phyloP scores from a whole-genome alignment of 2,888 invertebrate genomes.

The Agonopterix heracliana region DNA sequence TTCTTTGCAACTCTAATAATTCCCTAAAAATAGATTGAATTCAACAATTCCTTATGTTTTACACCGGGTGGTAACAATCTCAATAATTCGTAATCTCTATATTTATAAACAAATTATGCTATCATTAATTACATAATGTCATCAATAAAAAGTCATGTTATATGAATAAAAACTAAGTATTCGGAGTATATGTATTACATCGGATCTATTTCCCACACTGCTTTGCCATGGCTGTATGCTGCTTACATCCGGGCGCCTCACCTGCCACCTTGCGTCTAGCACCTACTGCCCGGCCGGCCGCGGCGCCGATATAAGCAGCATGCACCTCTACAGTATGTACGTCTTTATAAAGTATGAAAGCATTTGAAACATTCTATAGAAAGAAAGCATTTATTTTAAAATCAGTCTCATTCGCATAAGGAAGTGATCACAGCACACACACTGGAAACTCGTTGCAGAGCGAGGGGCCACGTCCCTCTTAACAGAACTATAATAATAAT shows the following conservation, averaged over 20 bases:
- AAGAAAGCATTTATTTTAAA: conserved; percentile 70
- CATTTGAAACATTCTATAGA: conserved; percentile 51
- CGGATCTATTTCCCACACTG: conserved; percentile 17
- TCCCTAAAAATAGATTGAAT: conserved; percentile 38
- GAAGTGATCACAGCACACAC: conserved; percentile 75
- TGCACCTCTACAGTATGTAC: conserved; percentile 17
- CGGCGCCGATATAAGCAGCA: conserved; percentile 17
- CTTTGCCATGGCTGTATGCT: not conserved
- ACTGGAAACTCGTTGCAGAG: conserved; percentile 72
- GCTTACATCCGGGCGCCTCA: not conserved
- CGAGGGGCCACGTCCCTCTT: conserved; percentile 62
- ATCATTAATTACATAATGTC: conserved; percentile 55
- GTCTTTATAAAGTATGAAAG: conserved; percentile 37
- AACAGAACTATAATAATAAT: conserved; percentile 62
- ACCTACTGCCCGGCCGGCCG: too few relatives aligned
- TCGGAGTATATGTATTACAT: conserved; percentile 41
- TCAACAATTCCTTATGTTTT: conserved; percentile 45
- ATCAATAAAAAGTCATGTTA: conserved; percentile 62
- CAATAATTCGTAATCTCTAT: conserved; percentile 66
- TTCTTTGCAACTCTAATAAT: conserved; percentile 39
- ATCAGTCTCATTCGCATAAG: conserved; percentile 77
- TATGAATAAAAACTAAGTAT: conserved; percentile 49
- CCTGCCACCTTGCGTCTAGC: not conserved
- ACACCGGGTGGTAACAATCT: conserved; percentile 73
- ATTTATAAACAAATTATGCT: conserved; percentile 66